Conservation (phyloP, 2,113 vertebrate genomes). For the Emydocephalus ijimae region DNA sequence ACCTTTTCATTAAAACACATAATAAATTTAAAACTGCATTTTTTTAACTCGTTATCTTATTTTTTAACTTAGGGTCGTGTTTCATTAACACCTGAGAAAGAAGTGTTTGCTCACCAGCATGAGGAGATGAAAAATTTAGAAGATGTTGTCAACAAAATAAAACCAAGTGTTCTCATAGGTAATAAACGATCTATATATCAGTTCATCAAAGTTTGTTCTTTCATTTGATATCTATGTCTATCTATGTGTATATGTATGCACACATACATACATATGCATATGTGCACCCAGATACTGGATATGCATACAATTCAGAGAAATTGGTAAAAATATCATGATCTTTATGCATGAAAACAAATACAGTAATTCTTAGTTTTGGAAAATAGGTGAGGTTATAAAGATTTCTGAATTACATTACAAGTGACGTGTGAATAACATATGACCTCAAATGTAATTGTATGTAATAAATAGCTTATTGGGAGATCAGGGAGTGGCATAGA, state of each 20-base stretch:
- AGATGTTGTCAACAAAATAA: conserved; percentile 83
- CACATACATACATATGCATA: too few species aligned
- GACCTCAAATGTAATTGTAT: neutral
- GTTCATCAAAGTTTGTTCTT: neutral
- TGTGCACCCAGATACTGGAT: neutral
- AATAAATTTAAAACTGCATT: neutral
- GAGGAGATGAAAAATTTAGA: conserved; percentile 82
- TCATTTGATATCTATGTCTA: conserved; percentile 12
- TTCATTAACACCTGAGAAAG: conserved; percentile 85
- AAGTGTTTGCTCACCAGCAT: conserved; percentile 87
- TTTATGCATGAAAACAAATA: neutral
- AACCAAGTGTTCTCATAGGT: conserved; percentile 93
- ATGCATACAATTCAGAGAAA: conserved; percentile 27
- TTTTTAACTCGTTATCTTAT: conserved; percentile 17
- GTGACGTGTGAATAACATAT: neutral
- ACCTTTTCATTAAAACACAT: neutral
- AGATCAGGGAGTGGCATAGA: neutral
- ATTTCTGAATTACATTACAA: neutral
- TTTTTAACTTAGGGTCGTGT: conserved; percentile 77
- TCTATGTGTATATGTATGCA: neutral
- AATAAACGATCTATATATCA: conserved; percentile 29
- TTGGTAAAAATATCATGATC: conserved; percentile 30
- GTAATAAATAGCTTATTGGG: neutral
- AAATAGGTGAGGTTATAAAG: neutral
- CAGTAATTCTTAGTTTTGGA: neutral